Evolutionary conservation across 2,113 vertebrate genomes (phyloP).

Genomic region (Archocentrus centrarchus): DNA sequence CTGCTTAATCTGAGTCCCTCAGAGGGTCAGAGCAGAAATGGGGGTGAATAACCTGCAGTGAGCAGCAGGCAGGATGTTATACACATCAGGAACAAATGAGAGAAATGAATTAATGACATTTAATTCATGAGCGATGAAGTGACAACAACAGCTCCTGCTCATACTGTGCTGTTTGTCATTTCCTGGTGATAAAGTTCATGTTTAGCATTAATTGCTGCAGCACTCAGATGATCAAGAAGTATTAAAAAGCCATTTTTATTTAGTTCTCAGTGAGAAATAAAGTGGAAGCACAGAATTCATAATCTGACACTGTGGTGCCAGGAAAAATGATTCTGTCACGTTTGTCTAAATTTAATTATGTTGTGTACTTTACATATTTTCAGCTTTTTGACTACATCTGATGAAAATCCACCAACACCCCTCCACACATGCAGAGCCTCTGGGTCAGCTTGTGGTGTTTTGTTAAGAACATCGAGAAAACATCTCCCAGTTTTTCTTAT

Average conservation of each 20-base stretch:
- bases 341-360: no score
- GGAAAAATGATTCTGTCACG: no score
- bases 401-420: no score
- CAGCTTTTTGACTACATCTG: no score
- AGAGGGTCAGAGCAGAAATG: background rate
- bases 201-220: background rate
- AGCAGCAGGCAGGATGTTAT: background rate
- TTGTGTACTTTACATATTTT: no score
- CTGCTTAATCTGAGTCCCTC: background rate
- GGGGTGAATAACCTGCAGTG: background rate
- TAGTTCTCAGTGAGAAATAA: background rate
- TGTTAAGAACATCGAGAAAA: no score
- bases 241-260: background rate
- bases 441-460: no score
- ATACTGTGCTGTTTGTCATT: background rate
- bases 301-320: no score
- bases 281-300: no score
- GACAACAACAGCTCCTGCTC: constrained; percentile 1
- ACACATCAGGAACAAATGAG: constrained; percentile 2
- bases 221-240: background rate
- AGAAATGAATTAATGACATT: background rate
- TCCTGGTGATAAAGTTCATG: background rate
- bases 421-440: no score
- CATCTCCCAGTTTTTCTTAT: no score
- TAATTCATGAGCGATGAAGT: background rate